Base-by-base conservation (phyloP, 2,888 invertebrate species). In the Hofmannophila pseudospretella region DNA sequence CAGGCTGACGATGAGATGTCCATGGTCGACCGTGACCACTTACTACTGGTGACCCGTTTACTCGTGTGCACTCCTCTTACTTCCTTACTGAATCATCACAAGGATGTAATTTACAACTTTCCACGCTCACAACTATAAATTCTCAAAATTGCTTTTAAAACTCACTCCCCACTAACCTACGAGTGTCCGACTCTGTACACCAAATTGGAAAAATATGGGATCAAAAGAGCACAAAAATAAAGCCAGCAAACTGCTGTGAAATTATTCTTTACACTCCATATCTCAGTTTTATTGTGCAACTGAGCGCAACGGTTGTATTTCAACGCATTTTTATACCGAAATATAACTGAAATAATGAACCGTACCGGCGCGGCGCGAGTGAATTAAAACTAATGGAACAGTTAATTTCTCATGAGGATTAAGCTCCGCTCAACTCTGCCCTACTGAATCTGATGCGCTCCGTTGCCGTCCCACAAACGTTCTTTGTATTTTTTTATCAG, bases 321-420 rank as follows among this genome's bases (percentile, higher is more conserved):
- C 64, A 68, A 68, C 67, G 67, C 62, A 69, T 77, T 80, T 76
- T 79, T 76, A 72, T 71, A 67, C 70, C 54, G 67, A 71, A 23
- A 69, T 66, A 71, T 63, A 70, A 68, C 63, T 63, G 70, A 70
- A 78, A 82, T 79, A 80, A 82, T 77, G 76, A 75, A 77, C 61
- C 61, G 54, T 57, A 41, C 54, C 63, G 62, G 67, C 61, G 62
- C 68, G 64, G 65, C 64, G 72, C 71, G 67, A 74, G 80, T 79
- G 79, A 84, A 84, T 85, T 84, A 84, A 85, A 85, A 85, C 81
- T 85, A 85, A 85, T 85, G 84, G 84, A 81, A 76, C 78, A 67
- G 73, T 80, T 84, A 84, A 85, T 85, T 85, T 85, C 85, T 85
- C 84, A 78, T 76, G 85, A 84, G 85, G 67, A 80, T 81, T 77